These are phyloP conservation scores for Thymallus thymallus DNA, from an alignment of 2,113 vertebrate species.

Conservation along the genomic window DNA sequence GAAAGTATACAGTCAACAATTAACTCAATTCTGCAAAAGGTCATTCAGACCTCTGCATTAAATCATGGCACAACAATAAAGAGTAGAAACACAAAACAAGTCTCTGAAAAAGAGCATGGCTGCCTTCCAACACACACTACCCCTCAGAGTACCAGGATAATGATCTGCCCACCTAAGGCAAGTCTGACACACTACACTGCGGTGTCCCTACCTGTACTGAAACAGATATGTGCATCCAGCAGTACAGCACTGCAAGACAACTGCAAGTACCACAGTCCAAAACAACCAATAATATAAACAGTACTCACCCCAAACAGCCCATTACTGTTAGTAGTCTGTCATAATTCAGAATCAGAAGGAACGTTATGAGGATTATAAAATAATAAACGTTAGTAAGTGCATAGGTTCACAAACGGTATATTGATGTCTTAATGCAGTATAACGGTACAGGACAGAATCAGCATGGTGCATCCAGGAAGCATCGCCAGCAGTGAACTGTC, in stretches of 20 bases:
- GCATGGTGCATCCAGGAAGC: conserved; percentile 55
- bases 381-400: neutral
- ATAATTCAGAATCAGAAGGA: conserved; percentile 47
- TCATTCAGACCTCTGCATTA: neutral
- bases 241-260: neutral
- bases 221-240: neutral
- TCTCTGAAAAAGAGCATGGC: neutral
- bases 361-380: neutral
- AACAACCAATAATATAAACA: conserved; percentile 2
- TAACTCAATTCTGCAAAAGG: no score
- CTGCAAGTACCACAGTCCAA: conserved; percentile 5
- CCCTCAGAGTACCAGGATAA: neutral
- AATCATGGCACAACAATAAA: neutral
- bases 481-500: conserved; percentile 62
- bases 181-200: neutral
- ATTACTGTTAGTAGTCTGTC: conserved; percentile 68
- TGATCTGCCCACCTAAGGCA: neutral
- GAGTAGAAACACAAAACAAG: no score
- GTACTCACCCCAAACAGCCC: conserved; percentile 87
- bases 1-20: neutral
- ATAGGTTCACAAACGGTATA: neutral
- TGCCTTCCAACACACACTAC: neutral
- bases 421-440: conserved; percentile 22
- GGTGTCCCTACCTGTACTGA: neutral
- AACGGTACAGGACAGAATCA: conserved; percentile 33